Evolutionary conservation across 2,797 vertebrate species (phyloP).

Genomic region (Lutjanus argentimaculatus): DNA sequence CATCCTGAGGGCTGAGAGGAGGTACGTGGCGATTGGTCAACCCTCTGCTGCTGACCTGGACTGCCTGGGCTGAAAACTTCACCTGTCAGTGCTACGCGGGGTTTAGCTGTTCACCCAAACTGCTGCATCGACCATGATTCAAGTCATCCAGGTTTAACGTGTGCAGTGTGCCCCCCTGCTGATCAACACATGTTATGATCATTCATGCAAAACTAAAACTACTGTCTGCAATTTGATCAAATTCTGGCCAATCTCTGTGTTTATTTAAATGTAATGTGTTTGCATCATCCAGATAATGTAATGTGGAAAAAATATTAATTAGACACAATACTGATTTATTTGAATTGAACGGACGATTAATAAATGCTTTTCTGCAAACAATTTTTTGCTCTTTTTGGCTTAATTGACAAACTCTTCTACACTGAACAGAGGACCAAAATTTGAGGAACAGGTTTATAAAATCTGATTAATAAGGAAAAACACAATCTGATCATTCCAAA

Average conservation of each 20-base stretch:
- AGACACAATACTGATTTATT: background rate
- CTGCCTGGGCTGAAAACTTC: slow-evolving; percentile 81
- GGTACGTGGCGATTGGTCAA: slow-evolving; percentile 80
- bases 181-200: background rate
- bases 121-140: slow-evolving; percentile 8
- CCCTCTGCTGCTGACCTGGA: slow-evolving; percentile 82
- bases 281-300: too few species aligned
- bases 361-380: slow-evolving; percentile 26
- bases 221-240: background rate
- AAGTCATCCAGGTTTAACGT: slow-evolving; percentile 55
- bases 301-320: background rate
- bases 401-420: background rate
- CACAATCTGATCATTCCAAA: background rate
- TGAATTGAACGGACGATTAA: background rate
- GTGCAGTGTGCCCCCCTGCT: background rate
- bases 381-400: background rate
- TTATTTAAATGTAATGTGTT: background rate
- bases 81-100: slow-evolving; percentile 87
- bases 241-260: background rate
- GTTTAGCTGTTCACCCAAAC: slow-evolving; percentile 21
- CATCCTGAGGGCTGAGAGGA: slow-evolving; percentile 75
- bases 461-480: background rate
- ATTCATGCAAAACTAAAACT: too few species aligned
- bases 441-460: background rate
- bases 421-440: background rate